These are phyloP conservation scores for Echinometra lucunter DNA, from an alignment of 53 echinoderm and acorn worm genomes.

Conservation along the genomic window DNA sequence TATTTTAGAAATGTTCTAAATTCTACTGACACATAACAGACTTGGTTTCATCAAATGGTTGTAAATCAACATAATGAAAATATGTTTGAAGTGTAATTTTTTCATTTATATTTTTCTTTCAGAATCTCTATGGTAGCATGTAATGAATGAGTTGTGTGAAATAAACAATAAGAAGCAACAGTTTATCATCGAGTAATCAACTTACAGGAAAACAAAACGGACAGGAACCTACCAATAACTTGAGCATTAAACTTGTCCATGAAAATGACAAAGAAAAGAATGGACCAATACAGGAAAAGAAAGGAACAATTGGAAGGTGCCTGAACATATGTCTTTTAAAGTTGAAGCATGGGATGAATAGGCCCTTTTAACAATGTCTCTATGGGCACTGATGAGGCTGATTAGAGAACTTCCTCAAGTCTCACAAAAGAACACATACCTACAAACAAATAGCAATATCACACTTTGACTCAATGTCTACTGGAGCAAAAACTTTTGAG, in stretches of 20 bases:
- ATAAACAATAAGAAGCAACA: no score
- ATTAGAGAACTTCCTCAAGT: conserved; percentile 1
- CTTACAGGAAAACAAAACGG: not conserved
- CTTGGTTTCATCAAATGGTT: no score
- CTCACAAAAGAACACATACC: not conserved
- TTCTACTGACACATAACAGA: no score
- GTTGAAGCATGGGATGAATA: not conserved
- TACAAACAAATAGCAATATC: not conserved
- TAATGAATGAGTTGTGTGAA: no score
- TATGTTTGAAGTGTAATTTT: no score
- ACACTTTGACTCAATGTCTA: not conserved
- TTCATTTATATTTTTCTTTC: no score
- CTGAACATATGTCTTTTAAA: not conserved
- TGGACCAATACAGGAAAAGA: not conserved
- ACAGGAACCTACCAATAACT: not conserved
- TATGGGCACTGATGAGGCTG: not conserved
- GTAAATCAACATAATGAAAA: no score
- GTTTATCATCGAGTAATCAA: no score
- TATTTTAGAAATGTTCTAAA: no score
- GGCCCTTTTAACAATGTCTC: not conserved
- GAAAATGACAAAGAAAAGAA: not conserved
- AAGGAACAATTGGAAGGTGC: not conserved
- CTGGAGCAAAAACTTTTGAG: not conserved
- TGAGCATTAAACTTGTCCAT: not conserved
- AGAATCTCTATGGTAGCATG: no score